phyloP scores from a whole-genome alignment of 2,797 vertebrate genomes.

The Carcharodon carcharias region DNA sequence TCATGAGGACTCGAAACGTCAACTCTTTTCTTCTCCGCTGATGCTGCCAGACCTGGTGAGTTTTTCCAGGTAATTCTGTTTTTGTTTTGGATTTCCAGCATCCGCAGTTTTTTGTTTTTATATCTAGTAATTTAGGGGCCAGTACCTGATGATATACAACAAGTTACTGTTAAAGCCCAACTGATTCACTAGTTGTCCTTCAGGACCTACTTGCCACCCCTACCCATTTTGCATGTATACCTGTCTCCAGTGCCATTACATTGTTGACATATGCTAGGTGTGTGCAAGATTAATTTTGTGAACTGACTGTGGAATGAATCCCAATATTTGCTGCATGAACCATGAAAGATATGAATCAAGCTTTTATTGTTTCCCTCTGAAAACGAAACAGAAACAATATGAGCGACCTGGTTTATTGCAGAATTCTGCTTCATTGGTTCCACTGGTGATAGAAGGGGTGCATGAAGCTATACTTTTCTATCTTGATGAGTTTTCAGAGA shows the following conservation, averaged over 20 bases:
- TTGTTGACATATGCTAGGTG: not conserved
- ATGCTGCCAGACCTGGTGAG: too few relatives aligned
- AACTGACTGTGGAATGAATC: not conserved
- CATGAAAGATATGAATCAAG: not conserved
- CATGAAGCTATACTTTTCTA: not conserved
- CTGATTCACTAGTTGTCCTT: too few relatives aligned
- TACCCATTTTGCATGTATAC: not conserved
- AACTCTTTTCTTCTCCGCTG: too few relatives aligned
- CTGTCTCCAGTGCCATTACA: not conserved
- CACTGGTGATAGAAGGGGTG: not conserved
- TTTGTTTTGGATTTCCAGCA: too few relatives aligned
- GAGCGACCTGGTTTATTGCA: not conserved
- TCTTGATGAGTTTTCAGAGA: not conserved
- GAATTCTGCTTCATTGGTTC: not conserved
- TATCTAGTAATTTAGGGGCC: too few relatives aligned
- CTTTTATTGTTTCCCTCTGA: not conserved
- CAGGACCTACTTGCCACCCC: too few relatives aligned
- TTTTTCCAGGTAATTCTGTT: too few relatives aligned
- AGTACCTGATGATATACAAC: too few relatives aligned
- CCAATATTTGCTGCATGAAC: not conserved
- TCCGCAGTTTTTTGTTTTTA: too few relatives aligned
- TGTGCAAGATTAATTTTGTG: not conserved
- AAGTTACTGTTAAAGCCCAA: too few relatives aligned
- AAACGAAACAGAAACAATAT: not conserved
- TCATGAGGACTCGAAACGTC: too few relatives aligned